A percentile compares a stretch with the other conserved stretches of the same genome.
Conservation (phyloP, 1,140 invertebrate species). For the Drosophila bocki region DNA sequence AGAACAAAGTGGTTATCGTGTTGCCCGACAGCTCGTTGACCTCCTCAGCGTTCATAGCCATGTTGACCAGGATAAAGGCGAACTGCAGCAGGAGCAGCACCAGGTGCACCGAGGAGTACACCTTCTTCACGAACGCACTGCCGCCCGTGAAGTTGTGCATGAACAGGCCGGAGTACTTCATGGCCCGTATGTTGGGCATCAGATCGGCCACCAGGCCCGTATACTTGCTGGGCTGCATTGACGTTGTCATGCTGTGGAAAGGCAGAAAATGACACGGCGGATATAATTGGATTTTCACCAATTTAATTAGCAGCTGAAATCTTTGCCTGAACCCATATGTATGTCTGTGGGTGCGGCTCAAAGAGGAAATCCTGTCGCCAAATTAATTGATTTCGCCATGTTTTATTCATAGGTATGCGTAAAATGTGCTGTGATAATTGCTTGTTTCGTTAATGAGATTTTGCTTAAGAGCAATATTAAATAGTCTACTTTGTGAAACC, state of each 20-base stretch:
- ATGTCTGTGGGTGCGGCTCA: not conserved
- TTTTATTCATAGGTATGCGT: slow-evolving; percentile 30
- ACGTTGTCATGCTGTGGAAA: slow-evolving; percentile 54
- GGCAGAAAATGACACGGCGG: slow-evolving; percentile 4
- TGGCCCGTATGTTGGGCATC: slow-evolving; percentile 92
- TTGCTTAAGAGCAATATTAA: not conserved
- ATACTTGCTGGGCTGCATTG: slow-evolving; percentile 77
- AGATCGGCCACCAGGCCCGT: slow-evolving; percentile 91
- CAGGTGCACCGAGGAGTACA: slow-evolving; percentile 88
- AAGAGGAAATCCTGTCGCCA: slow-evolving; percentile 11
- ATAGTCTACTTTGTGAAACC: not conserved
- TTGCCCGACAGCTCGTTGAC: slow-evolving; percentile 92
- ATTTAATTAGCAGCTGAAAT: slow-evolving; percentile 23
- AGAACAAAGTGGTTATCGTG: slow-evolving; percentile 92
- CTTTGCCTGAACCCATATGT: not conserved
- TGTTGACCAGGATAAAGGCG: slow-evolving; percentile 88
- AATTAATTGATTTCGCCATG: slow-evolving; percentile 28
- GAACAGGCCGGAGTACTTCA: slow-evolving; percentile 91
- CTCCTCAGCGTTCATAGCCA: slow-evolving; percentile 90
- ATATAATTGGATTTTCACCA: slow-evolving; percentile 39
- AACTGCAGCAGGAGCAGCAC: slow-evolving; percentile 89
- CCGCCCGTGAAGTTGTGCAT: slow-evolving; percentile 91
- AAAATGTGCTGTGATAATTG: slow-evolving; percentile 14
- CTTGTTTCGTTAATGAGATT: slow-evolving; percentile 7
- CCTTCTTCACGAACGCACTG: slow-evolving; percentile 86